Evolutionary conservation across 2,113 vertebrate species (phyloP), one percentile per base, ranked within the genome.

Genomic region (Hippoglossus stenolepis): DNA sequence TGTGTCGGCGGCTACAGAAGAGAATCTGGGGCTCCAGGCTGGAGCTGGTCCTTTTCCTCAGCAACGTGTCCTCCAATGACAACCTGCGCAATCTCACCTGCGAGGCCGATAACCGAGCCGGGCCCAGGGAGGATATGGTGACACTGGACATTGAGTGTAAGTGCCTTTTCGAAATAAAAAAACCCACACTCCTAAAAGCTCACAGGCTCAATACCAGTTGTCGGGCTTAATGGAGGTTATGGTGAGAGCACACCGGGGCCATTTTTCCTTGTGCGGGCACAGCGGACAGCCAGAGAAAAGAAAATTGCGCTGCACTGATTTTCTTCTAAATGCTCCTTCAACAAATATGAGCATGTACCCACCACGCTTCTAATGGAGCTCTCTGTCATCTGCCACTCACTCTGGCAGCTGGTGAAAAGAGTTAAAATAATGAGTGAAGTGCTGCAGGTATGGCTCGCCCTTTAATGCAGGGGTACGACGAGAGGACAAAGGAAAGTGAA

Each of bases 101-200:
- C 21, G 91, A 93, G 86, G 94, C 95, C 0, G 94, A 95, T 89
- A 95, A 95, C 85, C 92, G 90, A 65, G 95, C 95, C 10, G 95
- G 95, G 64, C 94, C 92, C 2, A 87, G 87, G 26, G 89, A 92
- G 62, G 93, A 90, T 1, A 86, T 86, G 79, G 93, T 95, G 75
- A 88, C 90, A 71, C 85, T 95, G 87, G 93, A 95, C 92, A 95
- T 95, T n/a, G 92, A 95, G 83, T 95, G 95, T 95, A 89, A 93
- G 95, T 92, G 82, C 66, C 84, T 61, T 31, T 53, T 18, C 72
- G 73, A 73, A 45, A 87, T 78, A 77, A 59, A 20, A 54, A 76
- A 78, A 57, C 13, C 5, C 23, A 1, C 69, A 45, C 71, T 82
- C 75, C 72, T 76, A 78, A 86, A 71, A 75, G 84, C 80, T 77